A percentile compares a stretch with the other conserved stretches of the same genome.
Conservation (phyloP, 2,797 vertebrate species). For the Platalea minor region DNA sequence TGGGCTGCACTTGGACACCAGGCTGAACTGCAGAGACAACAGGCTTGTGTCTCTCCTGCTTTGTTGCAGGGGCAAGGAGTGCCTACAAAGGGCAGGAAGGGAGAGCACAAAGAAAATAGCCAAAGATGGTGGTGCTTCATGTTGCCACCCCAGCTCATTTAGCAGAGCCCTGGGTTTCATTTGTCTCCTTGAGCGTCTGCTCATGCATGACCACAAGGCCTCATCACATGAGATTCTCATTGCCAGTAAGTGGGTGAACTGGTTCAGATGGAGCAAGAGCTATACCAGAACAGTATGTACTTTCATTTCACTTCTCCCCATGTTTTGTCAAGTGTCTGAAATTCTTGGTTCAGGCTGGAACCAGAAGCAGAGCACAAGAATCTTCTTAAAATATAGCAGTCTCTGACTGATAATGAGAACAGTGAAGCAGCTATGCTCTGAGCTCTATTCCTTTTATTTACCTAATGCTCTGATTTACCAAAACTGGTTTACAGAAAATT, state of each 20-base stretch:
- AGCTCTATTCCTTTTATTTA: neutral
- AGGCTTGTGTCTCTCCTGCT: neutral
- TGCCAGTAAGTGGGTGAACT: neutral
- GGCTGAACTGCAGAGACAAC: neutral
- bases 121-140: neutral
- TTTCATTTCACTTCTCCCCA: neutral
- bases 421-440: neutral
- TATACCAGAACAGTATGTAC: neutral
- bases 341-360: neutral
- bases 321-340: neutral
- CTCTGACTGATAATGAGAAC: neutral
- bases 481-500: neutral
- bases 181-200: neutral
- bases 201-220: neutral
- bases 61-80: neutral
- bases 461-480: neutral
- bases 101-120: neutral
- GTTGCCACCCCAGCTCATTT: accelerated
- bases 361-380: neutral
- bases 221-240: neutral
- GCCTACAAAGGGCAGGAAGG: neutral
- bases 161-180: neutral
- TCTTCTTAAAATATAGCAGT: neutral
- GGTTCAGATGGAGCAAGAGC: neutral
- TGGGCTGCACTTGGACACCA: neutral